Evolutionary conservation across 2,888 invertebrate species (phyloP).

Genomic region (Mayetiola destructor): DNA sequence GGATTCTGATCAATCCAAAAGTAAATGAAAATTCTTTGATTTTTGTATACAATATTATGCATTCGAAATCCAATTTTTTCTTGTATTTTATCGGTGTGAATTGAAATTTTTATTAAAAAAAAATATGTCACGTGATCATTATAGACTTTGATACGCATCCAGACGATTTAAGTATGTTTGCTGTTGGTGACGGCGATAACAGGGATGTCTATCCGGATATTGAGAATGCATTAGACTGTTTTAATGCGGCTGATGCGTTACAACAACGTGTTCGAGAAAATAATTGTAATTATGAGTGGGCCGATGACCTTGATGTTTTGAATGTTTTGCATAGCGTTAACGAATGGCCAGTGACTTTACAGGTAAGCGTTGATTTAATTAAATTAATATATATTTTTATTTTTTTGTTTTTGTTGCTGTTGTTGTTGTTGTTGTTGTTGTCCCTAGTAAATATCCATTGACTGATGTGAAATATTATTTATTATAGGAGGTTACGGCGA

Average conservation of each 20-base stretch:
- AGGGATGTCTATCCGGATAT: conserved; percentile 28
- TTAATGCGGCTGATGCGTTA: conserved; percentile 21
- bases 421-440: too few species aligned
- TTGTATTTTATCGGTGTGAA: not conserved
- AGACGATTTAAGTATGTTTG: conserved; percentile 25
- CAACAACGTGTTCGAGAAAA: conserved; percentile 26
- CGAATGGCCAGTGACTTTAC: conserved; percentile 27
- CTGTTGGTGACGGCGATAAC: conserved; percentile 23
- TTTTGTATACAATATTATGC: not conserved
- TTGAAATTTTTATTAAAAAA: not conserved
- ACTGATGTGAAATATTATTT: not conserved
- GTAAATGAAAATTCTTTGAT: not conserved
- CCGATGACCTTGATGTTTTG: conserved; percentile 34
- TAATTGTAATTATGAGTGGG: conserved; percentile 25
- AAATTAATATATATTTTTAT: not conserved
- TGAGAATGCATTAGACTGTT: conserved; percentile 29
- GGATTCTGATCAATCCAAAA: not conserved
- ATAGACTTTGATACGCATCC: conserved; percentile 18
- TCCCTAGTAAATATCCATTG: too few species aligned
- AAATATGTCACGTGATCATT: too few species aligned
- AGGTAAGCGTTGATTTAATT: conserved; percentile 21
- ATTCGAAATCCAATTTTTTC: not conserved
- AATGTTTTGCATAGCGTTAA: conserved; percentile 30
- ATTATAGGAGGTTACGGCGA: conserved; percentile 32
- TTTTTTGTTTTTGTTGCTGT: not conserved